A percentile compares a stretch with the other conserved stretches of the same genome.
phyloP scores from a whole-genome alignment of 2,888 invertebrate genomes.

The Aphodius sticticus region DNA sequence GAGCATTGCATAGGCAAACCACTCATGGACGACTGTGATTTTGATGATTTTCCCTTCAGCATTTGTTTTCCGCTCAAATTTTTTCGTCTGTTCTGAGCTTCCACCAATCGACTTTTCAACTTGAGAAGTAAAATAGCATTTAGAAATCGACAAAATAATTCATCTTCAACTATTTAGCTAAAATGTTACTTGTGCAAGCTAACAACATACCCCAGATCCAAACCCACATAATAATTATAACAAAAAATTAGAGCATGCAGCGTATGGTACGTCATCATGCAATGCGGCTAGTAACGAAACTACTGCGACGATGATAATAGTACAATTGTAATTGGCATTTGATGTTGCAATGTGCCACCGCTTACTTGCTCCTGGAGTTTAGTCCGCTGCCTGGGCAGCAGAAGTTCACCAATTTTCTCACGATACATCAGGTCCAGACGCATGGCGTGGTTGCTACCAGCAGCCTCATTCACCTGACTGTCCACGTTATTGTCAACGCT shows the following conservation, averaged over 20 bases:
- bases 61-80: slow-evolving; percentile 57
- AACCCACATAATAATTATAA: no score
- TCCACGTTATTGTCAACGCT: slow-evolving; percentile 67
- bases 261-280: no score
- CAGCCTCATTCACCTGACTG: slow-evolving; percentile 60
- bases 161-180: no score
- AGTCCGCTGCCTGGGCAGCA: slow-evolving; percentile 62
- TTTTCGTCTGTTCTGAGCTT: slow-evolving; percentile 63
- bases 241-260: no score
- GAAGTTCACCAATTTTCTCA: slow-evolving; percentile 57
- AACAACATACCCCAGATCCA: no score
- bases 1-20: background rate
- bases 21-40: slow-evolving; percentile 37
- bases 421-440: slow-evolving; percentile 64
- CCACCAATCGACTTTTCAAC: slow-evolving; percentile 63
- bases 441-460: slow-evolving; percentile 63
- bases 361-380: slow-evolving; percentile 66
- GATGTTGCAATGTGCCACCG: background rate
- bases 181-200: no score
- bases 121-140: slow-evolving; percentile 27
- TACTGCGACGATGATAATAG: no score
- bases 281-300: no score
- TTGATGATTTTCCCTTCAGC: slow-evolving; percentile 49
- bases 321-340: no score
- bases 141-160: background rate